phyloP scores from a whole-genome alignment of 2,888 invertebrate genomes.

The Hirtodrosophila confusa region DNA sequence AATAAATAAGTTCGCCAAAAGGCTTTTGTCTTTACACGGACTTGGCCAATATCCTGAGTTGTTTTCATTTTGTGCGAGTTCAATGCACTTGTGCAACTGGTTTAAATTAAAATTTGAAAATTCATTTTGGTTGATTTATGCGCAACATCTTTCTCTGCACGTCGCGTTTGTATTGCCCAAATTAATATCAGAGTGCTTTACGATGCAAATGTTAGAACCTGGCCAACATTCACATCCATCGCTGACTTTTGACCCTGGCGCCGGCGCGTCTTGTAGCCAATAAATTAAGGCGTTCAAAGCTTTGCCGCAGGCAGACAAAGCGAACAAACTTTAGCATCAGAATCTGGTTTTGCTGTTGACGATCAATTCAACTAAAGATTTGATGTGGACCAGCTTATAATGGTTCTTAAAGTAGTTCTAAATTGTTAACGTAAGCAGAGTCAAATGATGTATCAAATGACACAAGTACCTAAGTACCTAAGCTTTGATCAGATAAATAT shows the following conservation, averaged over 20 bases:
- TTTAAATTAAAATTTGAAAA: conserved; percentile 76
- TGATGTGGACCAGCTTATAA: conserved; percentile 15
- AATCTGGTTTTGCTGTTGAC: conserved; percentile 13
- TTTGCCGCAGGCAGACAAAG: conserved; percentile 46
- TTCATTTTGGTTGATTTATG: conserved; percentile 65
- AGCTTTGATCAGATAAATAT: too few species aligned
- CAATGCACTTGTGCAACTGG: conserved; percentile 77
- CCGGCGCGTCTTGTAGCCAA: conserved; percentile 72
- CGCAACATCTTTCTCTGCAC: conserved; percentile 45
- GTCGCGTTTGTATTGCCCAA: conserved; percentile 42
- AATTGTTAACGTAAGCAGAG: background rate
- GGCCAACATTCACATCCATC: conserved; percentile 33
- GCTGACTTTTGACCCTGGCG: conserved; percentile 77
- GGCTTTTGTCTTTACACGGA: conserved; percentile 71
- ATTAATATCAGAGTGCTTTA: conserved; percentile 57
- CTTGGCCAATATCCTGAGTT: conserved; percentile 21
- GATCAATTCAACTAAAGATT: conserved; percentile 25
- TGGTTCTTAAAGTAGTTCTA: conserved; percentile 1
- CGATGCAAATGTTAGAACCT: conserved; percentile 42
- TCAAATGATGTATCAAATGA: conserved; percentile 16
- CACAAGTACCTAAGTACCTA: background rate
- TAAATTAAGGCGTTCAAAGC: conserved; percentile 74
- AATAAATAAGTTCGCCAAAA: conserved; percentile 77
- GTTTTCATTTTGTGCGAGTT: conserved; percentile 44
- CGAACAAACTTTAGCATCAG: conserved; percentile 14